phyloP scores from a whole-genome alignment of 2,888 invertebrate species.

The Lepidocyrtinus sp. region DNA sequence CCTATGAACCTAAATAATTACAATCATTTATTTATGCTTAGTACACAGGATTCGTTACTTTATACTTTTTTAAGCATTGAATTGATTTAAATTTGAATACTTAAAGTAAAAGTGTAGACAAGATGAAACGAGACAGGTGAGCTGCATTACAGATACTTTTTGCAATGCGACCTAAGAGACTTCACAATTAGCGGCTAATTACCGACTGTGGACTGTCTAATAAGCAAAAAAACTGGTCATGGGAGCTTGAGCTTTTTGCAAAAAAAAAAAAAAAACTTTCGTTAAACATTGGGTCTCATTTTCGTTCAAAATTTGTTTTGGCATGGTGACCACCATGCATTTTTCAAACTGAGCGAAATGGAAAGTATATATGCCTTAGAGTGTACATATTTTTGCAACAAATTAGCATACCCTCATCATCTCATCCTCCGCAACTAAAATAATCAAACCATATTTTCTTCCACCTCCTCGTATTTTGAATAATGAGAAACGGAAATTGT shows the following conservation, averaged over 20 bases:
- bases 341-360: neutral
- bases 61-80: slow-evolving; percentile 6
- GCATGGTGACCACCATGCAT: neutral
- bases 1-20: neutral
- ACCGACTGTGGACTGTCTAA: slow-evolving; percentile 18
- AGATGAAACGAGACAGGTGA: slow-evolving; percentile 8
- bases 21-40: slow-evolving; percentile 1
- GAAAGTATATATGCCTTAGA: slow-evolving; percentile 2
- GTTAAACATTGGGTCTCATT: neutral
- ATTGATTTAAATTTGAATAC: slow-evolving; percentile 21
- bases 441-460: neutral
- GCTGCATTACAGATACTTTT: slow-evolving; percentile 13
- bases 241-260: slow-evolving; percentile 14
- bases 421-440: neutral
- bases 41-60: neutral
- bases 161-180: neutral
- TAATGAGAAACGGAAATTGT: slow-evolving; percentile 1
- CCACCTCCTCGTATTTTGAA: neutral
- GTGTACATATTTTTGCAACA: neutral
- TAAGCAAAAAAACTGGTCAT: slow-evolving; percentile 16
- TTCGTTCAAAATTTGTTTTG: neutral
- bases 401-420: neutral
- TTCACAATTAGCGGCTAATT: slow-evolving; percentile 55
- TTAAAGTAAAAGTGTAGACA: slow-evolving; percentile 14
- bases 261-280: slow-evolving; percentile 1